Base-by-base conservation (phyloP, 2,888 invertebrate genomes). In the Drosophila picticornis region DNA sequence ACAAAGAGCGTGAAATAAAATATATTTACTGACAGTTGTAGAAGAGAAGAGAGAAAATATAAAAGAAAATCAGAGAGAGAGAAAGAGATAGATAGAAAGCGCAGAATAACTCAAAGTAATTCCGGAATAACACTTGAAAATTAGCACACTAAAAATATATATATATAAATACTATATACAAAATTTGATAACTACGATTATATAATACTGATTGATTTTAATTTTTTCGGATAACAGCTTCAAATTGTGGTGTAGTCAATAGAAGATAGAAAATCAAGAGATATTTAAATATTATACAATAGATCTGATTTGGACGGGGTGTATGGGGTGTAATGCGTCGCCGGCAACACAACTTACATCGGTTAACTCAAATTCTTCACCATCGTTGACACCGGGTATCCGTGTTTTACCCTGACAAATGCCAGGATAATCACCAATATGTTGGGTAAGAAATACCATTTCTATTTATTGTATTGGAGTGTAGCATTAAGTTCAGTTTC, bases 311-410 rank as follows among this genome's bases (percentile, higher is more conserved):
- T 61, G 56, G 56, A 56, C 38, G 43, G 68, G 51, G 34, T 51
- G 4, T 48, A 53, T 38, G 16, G 75, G 69, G 40, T 34, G 68
- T 79, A 71, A 52, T 51, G 57, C 69, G 59, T 66, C 60, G 70
- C 62, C 81, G 77, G 79, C 71, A 78, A 81, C 81, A 88, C 84
- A 91, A 96, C 97, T 97, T 97, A 97, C 97, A 94, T 97, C 96
- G 92, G 97, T 97, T 92, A 95, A 94, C 93, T 95, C 95, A 95
- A 97, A 97, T 94, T 98, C 98, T 94, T 96, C 96, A 91, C 95
- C 96, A 95, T 99, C 99, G 95, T 98, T 98, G 94, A 99, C 96
- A 94, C 97, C 97, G 94, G 98, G 98, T 94, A 99, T 98, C 94
- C 96, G 96, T 93, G 96, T 97, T 95, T 97, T 97, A 94, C 98